A percentile compares a stretch with the other conserved stretches of the same genome.
phyloP scores from a whole-genome alignment of 2,888 invertebrate genomes.

The Cylloceria caligata region DNA sequence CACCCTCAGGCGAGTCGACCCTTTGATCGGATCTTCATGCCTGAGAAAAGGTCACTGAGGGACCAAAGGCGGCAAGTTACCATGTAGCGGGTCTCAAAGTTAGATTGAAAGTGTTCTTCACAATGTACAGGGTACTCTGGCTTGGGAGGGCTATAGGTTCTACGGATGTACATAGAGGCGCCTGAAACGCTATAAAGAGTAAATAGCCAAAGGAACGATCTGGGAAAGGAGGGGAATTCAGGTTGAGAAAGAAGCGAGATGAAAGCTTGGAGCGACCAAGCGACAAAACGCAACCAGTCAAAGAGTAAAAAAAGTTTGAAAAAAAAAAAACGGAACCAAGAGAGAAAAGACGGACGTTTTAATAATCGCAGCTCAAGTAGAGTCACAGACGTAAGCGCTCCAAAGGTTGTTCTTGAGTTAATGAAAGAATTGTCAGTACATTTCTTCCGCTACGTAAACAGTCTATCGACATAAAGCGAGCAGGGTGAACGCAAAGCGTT shows the following conservation, averaged over 20 bases:
- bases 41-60: conserved; percentile 54
- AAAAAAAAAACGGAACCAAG: not conserved
- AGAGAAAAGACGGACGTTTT: conserved; percentile 71
- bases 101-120: conserved; percentile 80
- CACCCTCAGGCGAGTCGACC: conserved; percentile 64
- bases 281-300: not conserved
- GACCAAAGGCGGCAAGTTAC: conserved; percentile 26
- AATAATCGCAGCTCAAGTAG: conserved; percentile 74
- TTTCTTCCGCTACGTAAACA: conserved; percentile 70
- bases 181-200: conserved; percentile 70
- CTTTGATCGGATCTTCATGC: conserved; percentile 75
- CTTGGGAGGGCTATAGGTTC: conserved; percentile 30
- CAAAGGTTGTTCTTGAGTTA: conserved; percentile 52
- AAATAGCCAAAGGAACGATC: conserved; percentile 73
- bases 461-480: conserved; percentile 71
- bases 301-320: conserved; percentile 46
- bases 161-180: conserved; percentile 39
- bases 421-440: conserved; percentile 73
- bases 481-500: conserved; percentile 27
- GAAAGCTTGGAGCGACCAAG: conserved; percentile 17
- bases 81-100: conserved; percentile 69
- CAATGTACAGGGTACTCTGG: conserved; percentile 67
- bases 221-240: conserved; percentile 45
- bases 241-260: conserved; percentile 17
- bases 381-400: conserved; percentile 54